These are phyloP conservation scores for Tipula vernalis DNA, from an alignment of 2,888 invertebrate species.

Conservation along the genomic window DNA sequence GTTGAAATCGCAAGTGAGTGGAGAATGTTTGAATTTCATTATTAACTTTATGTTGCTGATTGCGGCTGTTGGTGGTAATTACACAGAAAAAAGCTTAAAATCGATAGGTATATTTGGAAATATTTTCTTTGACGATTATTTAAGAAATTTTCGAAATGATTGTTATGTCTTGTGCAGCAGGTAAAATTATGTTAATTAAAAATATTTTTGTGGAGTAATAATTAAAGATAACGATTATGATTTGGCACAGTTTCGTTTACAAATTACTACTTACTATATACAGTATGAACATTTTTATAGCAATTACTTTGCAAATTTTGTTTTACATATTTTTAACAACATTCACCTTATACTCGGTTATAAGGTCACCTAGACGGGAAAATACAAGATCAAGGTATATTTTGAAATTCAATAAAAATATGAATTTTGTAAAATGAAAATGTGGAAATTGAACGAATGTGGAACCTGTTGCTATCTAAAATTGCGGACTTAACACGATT, in stretches of 20 bases:
- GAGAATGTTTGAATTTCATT: background rate
- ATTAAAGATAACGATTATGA: background rate
- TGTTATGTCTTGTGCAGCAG: background rate
- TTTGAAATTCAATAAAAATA: background rate
- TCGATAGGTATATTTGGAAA: background rate
- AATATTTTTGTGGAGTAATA: background rate
- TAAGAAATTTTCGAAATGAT: background rate
- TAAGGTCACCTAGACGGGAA: background rate
- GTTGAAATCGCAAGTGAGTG: background rate
- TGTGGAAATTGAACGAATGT: background rate
- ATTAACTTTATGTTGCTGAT: background rate
- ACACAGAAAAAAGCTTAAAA: background rate
- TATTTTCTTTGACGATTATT: background rate
- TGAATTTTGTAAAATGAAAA: background rate
- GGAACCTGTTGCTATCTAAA: too few species aligned
- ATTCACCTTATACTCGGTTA: background rate
- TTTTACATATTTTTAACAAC: background rate
- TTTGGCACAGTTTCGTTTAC: background rate
- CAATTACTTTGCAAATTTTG: background rate
- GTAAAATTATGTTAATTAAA: background rate
- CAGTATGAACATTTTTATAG: background rate
- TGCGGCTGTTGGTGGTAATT: background rate
- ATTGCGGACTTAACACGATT: too few species aligned
- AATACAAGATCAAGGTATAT: background rate
- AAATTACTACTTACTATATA: background rate